These are phyloP conservation scores for Tamandua tetradactyla DNA, from an alignment of 2,797 vertebrate genomes.

Conservation along the genomic window DNA sequence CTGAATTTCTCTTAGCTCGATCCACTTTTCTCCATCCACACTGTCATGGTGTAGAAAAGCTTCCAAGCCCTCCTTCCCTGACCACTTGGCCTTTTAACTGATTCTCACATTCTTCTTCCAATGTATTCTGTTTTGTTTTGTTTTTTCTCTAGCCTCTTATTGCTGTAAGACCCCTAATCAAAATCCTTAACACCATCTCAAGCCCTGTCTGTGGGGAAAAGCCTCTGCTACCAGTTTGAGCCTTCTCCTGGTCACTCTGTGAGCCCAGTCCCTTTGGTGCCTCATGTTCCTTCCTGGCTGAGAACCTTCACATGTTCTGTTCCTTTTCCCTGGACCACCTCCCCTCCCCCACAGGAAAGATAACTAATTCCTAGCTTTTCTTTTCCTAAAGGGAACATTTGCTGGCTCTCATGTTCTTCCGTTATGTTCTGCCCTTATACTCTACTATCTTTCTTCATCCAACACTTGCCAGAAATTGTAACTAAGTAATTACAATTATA, in stretches of 20 bases:
- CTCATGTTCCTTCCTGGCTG: not conserved
- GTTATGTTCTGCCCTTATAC: not conserved
- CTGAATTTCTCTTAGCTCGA: not conserved
- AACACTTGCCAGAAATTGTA: not conserved
- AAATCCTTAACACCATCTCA: not conserved
- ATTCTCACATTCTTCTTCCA: not conserved
- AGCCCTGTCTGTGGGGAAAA: not conserved
- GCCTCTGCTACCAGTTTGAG: not conserved
- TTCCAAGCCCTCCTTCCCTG: not conserved
- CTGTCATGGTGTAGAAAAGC: not conserved
- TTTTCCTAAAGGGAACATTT: constrained; percentile 1
- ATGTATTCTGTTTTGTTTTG: not conserved
- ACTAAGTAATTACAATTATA: constrained; percentile 21
- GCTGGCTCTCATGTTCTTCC: not conserved
- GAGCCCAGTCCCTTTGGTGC: not conserved
- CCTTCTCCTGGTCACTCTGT: not conserved
- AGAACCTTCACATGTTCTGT: not conserved
- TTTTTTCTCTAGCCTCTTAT: not conserved
- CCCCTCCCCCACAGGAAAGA: not conserved
- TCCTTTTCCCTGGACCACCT: not conserved
- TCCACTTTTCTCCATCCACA: not conserved
- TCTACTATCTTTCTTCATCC: not conserved
- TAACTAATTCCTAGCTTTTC: not conserved
- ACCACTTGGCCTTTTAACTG: not conserved
- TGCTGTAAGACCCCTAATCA: not conserved